Base-by-base conservation (phyloP, 2,797 vertebrate species). In the Rhynchotus rufescens region DNA sequence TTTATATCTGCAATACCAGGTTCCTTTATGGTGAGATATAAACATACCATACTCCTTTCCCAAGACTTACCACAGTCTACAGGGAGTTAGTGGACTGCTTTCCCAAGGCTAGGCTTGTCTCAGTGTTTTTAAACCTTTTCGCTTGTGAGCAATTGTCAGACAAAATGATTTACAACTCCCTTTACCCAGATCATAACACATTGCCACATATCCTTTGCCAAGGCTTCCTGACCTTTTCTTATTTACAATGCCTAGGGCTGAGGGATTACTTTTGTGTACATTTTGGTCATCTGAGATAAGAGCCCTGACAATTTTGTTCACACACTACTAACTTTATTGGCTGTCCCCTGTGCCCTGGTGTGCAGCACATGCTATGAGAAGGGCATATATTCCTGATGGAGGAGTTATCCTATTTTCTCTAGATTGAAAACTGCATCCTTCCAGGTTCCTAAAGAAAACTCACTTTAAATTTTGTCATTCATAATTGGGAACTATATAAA, bases 251-350 rank as follows among this genome's bases (percentile, higher is more conserved):
- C 57, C 44, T 30, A 28, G 36, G 14, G 40, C 14, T 85, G 79
- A 93, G 93, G 64, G 73, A 94, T 93, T 90, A 79, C 88, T 80
- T 85, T 49, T 1, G 4, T 40, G 69, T 34, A 61, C 57, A 16
- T 64, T 95, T 89, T 83, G 79, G 60, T 91, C 81, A 80, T 86
- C 84, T 73, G 51, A 80, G 88, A 94, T 83, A 92, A 96, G 73
- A 12, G 20, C 25, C 38, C 36, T 84, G 67, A 76, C 71, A 90
- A 62, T 90, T 91, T 88, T 2, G 5, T 87, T 95, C 91, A 89
- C 73, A 83, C 73, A 10, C 76, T 79, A 52, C 73, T 93, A 57
- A 80, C 84, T 94, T 82, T 88, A 92, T 81, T 90, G 86, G 69
- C 80, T 83, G 76, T 91, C 76, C 66, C 56, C 79, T 76, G 9